Base-by-base conservation (phyloP, 2,888 invertebrate species). In the Pseudoips prasinana region DNA sequence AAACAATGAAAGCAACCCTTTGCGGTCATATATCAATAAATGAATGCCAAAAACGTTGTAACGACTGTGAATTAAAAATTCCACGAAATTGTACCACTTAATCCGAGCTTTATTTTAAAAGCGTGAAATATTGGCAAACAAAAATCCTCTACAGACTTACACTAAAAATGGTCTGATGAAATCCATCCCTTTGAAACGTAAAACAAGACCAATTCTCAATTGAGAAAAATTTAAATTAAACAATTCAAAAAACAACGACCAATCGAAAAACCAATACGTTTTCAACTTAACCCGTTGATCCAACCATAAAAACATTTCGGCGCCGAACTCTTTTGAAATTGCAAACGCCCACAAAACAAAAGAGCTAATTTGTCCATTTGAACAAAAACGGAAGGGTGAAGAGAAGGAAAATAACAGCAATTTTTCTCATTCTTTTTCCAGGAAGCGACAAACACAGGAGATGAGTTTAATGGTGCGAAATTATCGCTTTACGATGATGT, bases 351-450 rank as follows among this genome's bases (percentile, higher is more conserved):
- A 41, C 38, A 34, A 62, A 66, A 74, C 70, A 74, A 75, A 64
- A 55, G 67, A 51, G 61, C 69, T 68, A 73, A 73, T 76, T 75
- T 73, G 70, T 73, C 64, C 62, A 56, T 53, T 52, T 52, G 34
- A 52, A 54, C 43, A 50, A 52, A 58, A 64, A 57, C 42, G 29
- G 27, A 43, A 30, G 43, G 42, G 41, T 59, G 58, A 57, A 50
- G 49, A 57, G 36, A 22, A 52, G 47, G 42, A 42, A 52, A 56
- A 63, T 52, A 56, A 65, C 60, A 49, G 53, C 53, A 60, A 59
- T 58, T 57, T 56, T 56, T 52, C 41, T 58, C 64, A 60, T 59
- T 51, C 57, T 63, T 56, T 58, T 62, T 63, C 40, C 39, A 43
- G 46, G 47, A 56, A 59, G 57, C 61, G 69, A 70, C 62, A 70